These are phyloP conservation scores for Brienomyrus longianalis DNA, from an alignment of 2,113 vertebrate species.

Conservation along the genomic window DNA sequence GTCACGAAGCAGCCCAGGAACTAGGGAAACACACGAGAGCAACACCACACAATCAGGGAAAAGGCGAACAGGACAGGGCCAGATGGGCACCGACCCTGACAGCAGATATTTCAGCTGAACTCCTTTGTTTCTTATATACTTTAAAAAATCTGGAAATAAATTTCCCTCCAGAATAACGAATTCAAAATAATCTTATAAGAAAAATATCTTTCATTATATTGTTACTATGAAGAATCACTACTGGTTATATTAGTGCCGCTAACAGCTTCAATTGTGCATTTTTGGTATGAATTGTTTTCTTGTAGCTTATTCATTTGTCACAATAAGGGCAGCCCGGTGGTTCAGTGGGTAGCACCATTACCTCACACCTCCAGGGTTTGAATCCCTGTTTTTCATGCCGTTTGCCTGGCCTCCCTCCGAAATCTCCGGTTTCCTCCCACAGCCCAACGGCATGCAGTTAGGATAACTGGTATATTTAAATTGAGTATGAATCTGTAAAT, in stretches of 20 bases:
- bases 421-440: neutral
- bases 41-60: neutral
- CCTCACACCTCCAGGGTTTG: neutral
- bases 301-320: neutral
- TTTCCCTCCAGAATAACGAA: neutral
- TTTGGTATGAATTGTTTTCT: neutral
- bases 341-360: neutral
- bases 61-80: neutral
- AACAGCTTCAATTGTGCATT: neutral
- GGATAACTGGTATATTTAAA: neutral
- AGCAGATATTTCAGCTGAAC: neutral
- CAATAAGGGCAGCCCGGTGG: neutral
- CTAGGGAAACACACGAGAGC: neutral
- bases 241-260: neutral
- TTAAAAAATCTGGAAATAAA: neutral
- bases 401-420: neutral
- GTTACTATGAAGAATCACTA: neutral
- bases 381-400: neutral
- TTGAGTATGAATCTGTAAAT: neutral
- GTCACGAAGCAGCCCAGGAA: neutral
- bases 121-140: neutral
- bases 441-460: neutral
- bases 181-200: neutral
- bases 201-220: neutral
- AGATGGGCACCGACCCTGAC: neutral